Conservation (phyloP, 1,140 invertebrate species). For the Drosophila auraria region DNA sequence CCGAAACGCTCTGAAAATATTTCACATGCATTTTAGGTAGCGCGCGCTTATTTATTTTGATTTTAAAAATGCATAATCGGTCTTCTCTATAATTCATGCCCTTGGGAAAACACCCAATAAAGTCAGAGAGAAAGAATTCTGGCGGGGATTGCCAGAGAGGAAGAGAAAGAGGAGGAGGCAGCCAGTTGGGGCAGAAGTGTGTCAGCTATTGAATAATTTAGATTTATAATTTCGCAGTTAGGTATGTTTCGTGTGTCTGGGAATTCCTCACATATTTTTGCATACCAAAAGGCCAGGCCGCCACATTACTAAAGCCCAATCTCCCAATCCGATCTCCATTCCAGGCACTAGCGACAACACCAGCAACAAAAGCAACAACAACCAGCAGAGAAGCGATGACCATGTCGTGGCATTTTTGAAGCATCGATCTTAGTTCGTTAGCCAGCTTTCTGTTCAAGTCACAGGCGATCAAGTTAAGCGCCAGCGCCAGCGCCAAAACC, state of each 20-base stretch:
- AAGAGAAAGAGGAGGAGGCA: background rate
- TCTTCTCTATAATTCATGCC: conserved; percentile 72
- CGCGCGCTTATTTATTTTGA: conserved; percentile 52
- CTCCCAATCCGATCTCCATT: conserved; percentile 50
- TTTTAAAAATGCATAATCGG: conserved; percentile 78
- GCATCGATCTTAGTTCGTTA: conserved; percentile 58
- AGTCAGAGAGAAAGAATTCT: conserved; percentile 20
- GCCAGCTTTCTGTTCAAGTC: conserved; percentile 53
- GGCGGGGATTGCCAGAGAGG: conserved; percentile 2
- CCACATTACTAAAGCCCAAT: conserved; percentile 47
- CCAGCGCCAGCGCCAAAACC: conserved; percentile 4
- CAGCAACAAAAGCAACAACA: conserved; percentile 35
- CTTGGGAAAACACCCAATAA: conserved; percentile 20
- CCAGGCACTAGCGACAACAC: conserved; percentile 64
- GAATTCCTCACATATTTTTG: conserved; percentile 82
- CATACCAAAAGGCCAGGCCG: conserved; percentile 64
- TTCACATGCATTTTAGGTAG: conserved; percentile 70
- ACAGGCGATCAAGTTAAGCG: conserved; percentile 8
- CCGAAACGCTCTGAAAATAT: conserved; percentile 60
- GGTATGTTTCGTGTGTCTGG: conserved; percentile 50
- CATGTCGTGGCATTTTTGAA: conserved; percentile 79
- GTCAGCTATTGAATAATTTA: conserved; percentile 76
- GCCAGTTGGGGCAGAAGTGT: conserved; percentile 37
- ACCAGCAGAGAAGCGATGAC: conserved; percentile 60
- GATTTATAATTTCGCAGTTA: conserved; percentile 77